Evolutionary conservation across 2,797 vertebrate species (phyloP).

Genomic region (Catharus ustulatus): DNA sequence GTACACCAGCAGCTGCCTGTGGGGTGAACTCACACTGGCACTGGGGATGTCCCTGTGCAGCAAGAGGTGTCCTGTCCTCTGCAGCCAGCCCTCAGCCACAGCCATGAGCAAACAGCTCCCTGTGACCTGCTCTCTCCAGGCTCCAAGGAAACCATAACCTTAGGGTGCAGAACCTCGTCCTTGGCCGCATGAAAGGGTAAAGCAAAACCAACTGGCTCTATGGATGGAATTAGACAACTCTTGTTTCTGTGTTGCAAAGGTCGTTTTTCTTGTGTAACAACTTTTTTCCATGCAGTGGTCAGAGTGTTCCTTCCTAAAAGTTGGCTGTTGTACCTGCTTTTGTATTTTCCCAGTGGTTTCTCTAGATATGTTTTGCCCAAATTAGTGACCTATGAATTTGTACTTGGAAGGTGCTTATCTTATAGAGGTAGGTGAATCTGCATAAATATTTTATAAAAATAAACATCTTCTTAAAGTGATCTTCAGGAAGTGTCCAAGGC

Average conservation of each 20-base stretch:
- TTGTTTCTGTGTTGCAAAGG: not conserved
- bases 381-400: not conserved
- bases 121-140: not conserved
- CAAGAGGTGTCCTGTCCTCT: not conserved
- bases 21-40: not conserved
- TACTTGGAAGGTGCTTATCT: not conserved
- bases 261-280: not conserved
- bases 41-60: not conserved
- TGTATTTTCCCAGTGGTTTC: not conserved
- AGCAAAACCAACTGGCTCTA: not conserved
- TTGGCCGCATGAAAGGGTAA: not conserved
- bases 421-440: accelerated
- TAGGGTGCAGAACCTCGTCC: not conserved
- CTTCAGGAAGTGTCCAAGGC: not conserved
- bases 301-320: not conserved
- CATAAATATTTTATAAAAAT: not conserved
- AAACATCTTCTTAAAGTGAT: not conserved
- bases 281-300: not conserved
- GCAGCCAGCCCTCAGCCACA: not conserved
- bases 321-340: not conserved
- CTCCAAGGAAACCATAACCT: not conserved
- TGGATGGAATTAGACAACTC: not conserved
- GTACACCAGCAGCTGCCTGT: not conserved
- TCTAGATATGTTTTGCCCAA: not conserved
- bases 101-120: not conserved